These are phyloP conservation scores for Drosophila nr. perissopoda DNA, from an alignment of 2,888 invertebrate species.

Conservation along the genomic window DNA sequence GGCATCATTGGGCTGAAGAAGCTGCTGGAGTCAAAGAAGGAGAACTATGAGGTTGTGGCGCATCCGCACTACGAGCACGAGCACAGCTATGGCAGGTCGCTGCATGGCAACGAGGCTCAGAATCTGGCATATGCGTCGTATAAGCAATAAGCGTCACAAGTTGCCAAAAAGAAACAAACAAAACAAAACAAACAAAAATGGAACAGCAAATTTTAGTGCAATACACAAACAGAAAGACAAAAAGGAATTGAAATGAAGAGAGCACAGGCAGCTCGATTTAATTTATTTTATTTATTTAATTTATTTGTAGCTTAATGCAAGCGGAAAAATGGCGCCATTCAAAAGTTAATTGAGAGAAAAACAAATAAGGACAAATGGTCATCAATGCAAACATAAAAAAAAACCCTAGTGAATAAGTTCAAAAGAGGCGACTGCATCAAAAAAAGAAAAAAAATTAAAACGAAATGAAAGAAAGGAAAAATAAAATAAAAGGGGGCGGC, in stretches of 20 bases:
- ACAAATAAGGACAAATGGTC: constrained; percentile 11
- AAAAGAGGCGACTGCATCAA: constrained; percentile 13
- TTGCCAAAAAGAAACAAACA: constrained; percentile 32
- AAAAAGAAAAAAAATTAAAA: neutral
- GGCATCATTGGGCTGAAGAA: constrained; percentile 91
- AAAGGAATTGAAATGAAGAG: constrained; percentile 20
- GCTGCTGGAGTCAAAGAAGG: constrained; percentile 89
- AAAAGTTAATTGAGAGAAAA: constrained; percentile 29
- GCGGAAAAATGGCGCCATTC: constrained; percentile 69
- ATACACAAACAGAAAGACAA: constrained; percentile 59
- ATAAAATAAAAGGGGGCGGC: constrained; percentile 25
- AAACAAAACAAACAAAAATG: neutral
- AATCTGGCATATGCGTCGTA: constrained; percentile 90
- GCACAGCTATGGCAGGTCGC: constrained; percentile 89
- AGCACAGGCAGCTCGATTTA: constrained; percentile 53
- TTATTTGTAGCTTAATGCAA: constrained; percentile 75
- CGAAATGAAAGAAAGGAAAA: neutral
- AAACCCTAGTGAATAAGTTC: constrained; percentile 64
- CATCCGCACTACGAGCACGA: constrained; percentile 88
- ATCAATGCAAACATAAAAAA: constrained; percentile 8
- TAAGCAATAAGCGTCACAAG: constrained; percentile 69
- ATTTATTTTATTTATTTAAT: constrained; percentile 80
- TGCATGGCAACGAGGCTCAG: constrained; percentile 87
- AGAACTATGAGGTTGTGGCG: constrained; percentile 92
- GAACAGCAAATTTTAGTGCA: constrained; percentile 64